These are phyloP conservation scores for Brachyalestes nurse DNA, from an alignment of 2,797 vertebrate genomes.

Conservation along the genomic window DNA sequence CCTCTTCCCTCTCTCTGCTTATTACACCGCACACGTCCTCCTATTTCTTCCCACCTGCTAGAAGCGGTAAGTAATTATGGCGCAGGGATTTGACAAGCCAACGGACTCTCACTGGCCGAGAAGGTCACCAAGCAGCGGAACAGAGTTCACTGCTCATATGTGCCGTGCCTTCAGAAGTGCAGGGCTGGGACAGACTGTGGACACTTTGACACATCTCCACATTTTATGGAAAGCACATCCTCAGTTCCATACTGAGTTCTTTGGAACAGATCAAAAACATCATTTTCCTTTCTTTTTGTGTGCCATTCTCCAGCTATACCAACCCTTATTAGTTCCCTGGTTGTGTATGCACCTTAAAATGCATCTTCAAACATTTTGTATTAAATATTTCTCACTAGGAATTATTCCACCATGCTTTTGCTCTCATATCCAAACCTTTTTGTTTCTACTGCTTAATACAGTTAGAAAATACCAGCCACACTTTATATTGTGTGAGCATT, in stretches of 20 bases:
- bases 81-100: conserved; percentile 38
- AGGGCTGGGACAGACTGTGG: background rate
- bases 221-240: background rate
- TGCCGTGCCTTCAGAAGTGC: conserved; percentile 21
- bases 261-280: background rate
- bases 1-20: conserved; percentile 23
- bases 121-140: conserved; percentile 47
- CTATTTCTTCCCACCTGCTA: conserved; percentile 46
- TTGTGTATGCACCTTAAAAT: background rate
- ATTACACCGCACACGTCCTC: conserved; percentile 30
- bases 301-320: no score
- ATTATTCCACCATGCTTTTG: no score
- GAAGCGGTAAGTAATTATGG: conserved; percentile 52
- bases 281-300: no score
- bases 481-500: no score
- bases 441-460: no score
- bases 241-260: background rate
- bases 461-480: no score
- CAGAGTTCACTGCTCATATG: conserved; percentile 50
- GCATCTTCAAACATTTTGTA: background rate
- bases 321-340: background rate
- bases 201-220: conserved; percentile 21
- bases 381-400: background rate
- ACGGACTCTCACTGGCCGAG: conserved; percentile 27
- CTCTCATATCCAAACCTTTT: no score